Base-by-base conservation (phyloP, 2,888 invertebrate genomes). In the Rotaria socialis region DNA sequence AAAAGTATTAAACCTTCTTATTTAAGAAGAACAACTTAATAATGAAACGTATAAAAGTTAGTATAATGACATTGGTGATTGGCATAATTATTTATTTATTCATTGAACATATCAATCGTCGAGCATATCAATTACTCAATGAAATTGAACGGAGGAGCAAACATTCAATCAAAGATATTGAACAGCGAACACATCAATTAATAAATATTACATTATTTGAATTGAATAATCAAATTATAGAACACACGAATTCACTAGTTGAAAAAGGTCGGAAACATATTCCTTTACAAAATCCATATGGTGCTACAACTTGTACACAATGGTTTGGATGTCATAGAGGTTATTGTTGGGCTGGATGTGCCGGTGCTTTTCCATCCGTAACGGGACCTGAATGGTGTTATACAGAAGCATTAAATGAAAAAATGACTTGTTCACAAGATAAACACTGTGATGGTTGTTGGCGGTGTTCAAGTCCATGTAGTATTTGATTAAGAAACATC, bases 261-360 rank as follows among this genome's bases (percentile, higher is more conserved):
- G 35, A 67, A 6, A 14, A 16, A 67, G 19, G 16, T 19, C 27
- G 35, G 35, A 67, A 67, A 41, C 19, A 67, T 41, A 67, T 67
- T 67, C 67, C 67, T 8, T 41, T 67, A 67, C 67, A 67, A 67
- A 67, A 67, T 67, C 67, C 67, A 35, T 67, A 67, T 41, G 67
- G 67, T 67, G 67, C 67, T 35, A 67, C 67, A 35, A 67, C 80
- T n/a, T 80, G 80, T 47, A 80, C 80, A 47, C n/a, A 43, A 47
- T 80, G 80, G 80, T 80, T 47, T n/a, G 80, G 80, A 47, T 80
- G 80, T 80, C 80, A 80, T 43, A 19, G 47, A 80, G 80, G 80
- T 80, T 80, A 80, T 47, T 80, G 80, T 80, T 80, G 80, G 80
- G 47, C 80, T n/a, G 80, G 80, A 47, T 80, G 80, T 80, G 24